Base-by-base conservation (phyloP, 2,113 vertebrate genomes). In the Murina feae region DNA sequence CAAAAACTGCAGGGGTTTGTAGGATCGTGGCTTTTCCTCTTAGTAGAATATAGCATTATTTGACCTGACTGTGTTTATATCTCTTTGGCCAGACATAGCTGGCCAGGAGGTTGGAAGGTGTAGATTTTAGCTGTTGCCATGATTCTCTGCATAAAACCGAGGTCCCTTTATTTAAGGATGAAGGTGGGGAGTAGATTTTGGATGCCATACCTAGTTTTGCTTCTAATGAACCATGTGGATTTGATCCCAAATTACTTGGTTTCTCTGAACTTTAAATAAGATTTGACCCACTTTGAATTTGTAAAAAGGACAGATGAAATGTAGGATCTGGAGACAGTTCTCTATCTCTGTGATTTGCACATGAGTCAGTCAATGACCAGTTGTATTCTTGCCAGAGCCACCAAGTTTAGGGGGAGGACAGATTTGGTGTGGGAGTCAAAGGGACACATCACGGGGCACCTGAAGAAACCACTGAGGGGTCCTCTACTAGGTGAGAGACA, bases 201-300 rank as follows among this genome's bases (percentile, higher is more conserved):
- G 44, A 44, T 18, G 1, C 51, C 60, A 80, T 35, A 47, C 30
- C 14, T 76, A 75, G 42, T 81, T 55, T 7, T 1, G 25, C 51
- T 37, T 86, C 68, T 35, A 28, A 63, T 11, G 12, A 86, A 25
- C 81, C 65, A 2, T 39, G 39, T 81, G 78, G 88, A 39, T 80
- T 90, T 68, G 72, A 55, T 86, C 53, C 68, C 51, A 83, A 39
- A 12, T 81, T 66, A 81, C 44, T 91, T 93, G 37, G 69, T 83
- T 92, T 91, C 78, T 95, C 53, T 35, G 83, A 69, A 58, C 47
- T 81, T 94, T 28, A 76, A 93, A 66, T 85, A 51, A 60, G 32
- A 44, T 63, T 80, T 93, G 86, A 63, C 32, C 53, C 55, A 55
- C 35, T 94, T 37, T 28, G 23, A 86, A 86, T 75, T 80, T 51